phyloP scores from a whole-genome alignment of 2,113 vertebrate genomes.

The Sinosuthora webbiana region DNA sequence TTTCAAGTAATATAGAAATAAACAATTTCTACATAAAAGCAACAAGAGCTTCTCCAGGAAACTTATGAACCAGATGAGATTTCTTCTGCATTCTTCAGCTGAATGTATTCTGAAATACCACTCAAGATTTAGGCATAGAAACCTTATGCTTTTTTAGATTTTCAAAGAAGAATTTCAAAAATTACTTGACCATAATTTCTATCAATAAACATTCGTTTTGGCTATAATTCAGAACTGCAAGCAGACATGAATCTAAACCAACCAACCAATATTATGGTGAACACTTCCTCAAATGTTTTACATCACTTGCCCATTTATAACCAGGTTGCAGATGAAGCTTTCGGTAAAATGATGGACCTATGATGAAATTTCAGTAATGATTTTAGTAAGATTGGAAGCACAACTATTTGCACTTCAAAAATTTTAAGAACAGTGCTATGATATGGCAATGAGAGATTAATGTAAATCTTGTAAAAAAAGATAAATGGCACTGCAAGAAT shows the following conservation, averaged over 20 bases:
- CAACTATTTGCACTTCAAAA: constrained; percentile 57
- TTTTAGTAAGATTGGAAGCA: constrained; percentile 61
- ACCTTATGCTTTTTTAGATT: background rate
- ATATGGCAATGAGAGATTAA: constrained; percentile 71
- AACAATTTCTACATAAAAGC: background rate
- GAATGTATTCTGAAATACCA: background rate
- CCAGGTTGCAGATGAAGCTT: background rate
- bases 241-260: background rate
- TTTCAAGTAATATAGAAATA: background rate
- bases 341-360: background rate
- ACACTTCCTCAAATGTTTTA: background rate
- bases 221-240: constrained; percentile 1
- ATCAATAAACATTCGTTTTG: background rate
- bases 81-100: background rate
- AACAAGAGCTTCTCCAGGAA: background rate
- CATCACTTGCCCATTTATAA: background rate
- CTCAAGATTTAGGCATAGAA: background rate
- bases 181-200: constrained; percentile 3
- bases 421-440: constrained; percentile 65
- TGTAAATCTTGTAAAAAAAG: constrained; percentile 71
- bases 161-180: constrained; percentile 21
- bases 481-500: constrained; percentile 73
- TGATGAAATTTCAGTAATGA: constrained; percentile 40
- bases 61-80: background rate
- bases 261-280: background rate